phyloP scores from a whole-genome alignment of 2,113 vertebrate species.

The Podarcis raffonei region DNA sequence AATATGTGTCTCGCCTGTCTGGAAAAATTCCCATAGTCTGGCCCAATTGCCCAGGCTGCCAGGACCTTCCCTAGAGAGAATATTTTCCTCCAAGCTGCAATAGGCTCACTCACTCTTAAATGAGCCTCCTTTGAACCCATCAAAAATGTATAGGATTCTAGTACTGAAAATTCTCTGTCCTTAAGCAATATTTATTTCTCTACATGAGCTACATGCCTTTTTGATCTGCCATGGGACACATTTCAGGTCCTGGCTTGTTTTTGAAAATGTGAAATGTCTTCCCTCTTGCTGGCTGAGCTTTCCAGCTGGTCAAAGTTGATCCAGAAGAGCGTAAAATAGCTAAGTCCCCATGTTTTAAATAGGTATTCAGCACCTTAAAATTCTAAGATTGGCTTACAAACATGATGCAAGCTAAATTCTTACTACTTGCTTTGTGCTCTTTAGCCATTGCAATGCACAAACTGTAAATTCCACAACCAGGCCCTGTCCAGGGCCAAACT shows the following conservation, averaged over 20 bases:
- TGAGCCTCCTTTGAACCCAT: not conserved
- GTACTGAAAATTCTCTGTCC: not conserved
- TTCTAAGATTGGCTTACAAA: not conserved
- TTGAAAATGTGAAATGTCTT: not conserved
- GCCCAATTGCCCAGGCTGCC: not conserved
- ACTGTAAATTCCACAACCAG: not conserved
- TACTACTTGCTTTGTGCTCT: not conserved
- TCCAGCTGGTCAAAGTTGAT: not conserved
- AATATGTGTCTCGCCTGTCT: not conserved
- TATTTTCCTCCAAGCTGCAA: not conserved
- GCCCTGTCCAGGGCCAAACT: too few species aligned
- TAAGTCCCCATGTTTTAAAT: not conserved
- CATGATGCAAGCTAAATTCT: not conserved
- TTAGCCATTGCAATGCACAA: not conserved
- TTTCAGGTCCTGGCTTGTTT: not conserved
- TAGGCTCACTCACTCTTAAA: not conserved
- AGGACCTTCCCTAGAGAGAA: not conserved
- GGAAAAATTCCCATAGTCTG: constrained; percentile 1
- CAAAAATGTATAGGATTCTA: not conserved
- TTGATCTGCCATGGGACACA: not conserved
- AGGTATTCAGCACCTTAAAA: not conserved
- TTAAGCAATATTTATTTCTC: not conserved
- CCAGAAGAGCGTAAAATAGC: not conserved
- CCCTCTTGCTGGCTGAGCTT: not conserved
- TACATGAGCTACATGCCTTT: not conserved